These are phyloP conservation scores for Salvelinus namaycush DNA, from an alignment of 2,113 vertebrate genomes.

Conservation along the genomic window DNA sequence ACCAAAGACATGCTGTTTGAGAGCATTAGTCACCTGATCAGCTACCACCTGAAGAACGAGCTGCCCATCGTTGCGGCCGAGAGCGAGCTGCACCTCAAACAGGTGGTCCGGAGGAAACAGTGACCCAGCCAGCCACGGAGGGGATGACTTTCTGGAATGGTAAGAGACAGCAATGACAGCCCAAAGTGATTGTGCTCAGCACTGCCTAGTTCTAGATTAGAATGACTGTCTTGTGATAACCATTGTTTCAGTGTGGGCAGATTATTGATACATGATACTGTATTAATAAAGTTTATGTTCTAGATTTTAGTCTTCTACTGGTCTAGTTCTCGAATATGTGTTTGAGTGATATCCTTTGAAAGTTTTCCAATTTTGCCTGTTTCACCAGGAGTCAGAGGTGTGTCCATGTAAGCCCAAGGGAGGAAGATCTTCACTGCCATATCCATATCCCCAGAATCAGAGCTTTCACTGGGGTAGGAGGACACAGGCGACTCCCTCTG, in stretches of 20 bases:
- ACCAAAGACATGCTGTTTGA: conserved; percentile 97
- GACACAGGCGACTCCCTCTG: conserved; percentile 22
- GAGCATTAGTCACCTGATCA: conserved; percentile 95
- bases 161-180: conserved; percentile 20
- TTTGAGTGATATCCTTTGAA: not conserved
- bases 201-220: no score
- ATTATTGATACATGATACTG: no score
- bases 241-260: no score
- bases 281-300: no score
- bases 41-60: conserved; percentile 89
- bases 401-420: conserved; percentile 16
- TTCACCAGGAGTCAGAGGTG: conserved; percentile 28
- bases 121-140: conserved; percentile 51
- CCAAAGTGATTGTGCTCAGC: no score
- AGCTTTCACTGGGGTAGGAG: conserved; percentile 32
- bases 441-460: conserved; percentile 42
- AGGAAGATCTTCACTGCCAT: conserved; percentile 17
- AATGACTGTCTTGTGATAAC: no score
- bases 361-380: not conserved
- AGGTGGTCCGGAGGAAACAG: conserved; percentile 82
- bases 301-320: no score
- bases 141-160: not conserved
- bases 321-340: no score
- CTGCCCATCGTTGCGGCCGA: conserved; percentile 93
- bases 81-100: conserved; percentile 92